These are phyloP conservation scores for Chloroceryle amazona DNA, from an alignment of 2,797 vertebrate species.

Conservation along the genomic window DNA sequence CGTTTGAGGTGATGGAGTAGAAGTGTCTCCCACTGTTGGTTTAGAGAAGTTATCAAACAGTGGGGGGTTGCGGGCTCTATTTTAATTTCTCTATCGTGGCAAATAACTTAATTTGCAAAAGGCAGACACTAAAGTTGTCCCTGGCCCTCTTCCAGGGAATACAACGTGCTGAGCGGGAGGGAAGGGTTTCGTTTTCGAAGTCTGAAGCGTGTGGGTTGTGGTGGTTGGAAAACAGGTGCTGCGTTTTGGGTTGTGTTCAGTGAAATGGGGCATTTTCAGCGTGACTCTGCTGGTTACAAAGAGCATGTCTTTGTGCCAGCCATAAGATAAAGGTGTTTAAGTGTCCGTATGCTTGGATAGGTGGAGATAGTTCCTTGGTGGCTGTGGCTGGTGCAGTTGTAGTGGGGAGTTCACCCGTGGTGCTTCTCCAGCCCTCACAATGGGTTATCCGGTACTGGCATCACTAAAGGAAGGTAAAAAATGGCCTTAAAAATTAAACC, in stretches of 20 bases:
- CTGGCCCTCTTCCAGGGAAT: accelerated
- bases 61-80: accelerated
- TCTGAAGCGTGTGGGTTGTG: accelerated
- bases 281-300: accelerated
- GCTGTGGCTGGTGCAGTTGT: too few species aligned
- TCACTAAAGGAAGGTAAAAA: neutral
- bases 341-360: accelerated
- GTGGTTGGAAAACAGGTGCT: accelerated
- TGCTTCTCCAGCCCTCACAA: neutral
- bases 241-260: accelerated
- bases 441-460: neutral
- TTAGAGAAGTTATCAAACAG: neutral
- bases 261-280: neutral
- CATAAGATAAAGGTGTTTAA: neutral
- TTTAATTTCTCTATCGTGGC: neutral
- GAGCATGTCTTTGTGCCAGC: accelerated
- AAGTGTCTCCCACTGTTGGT: neutral
- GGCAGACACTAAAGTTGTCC: accelerated
- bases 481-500: neutral
- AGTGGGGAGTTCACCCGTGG: neutral
- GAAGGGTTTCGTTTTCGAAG: accelerated
- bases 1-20: neutral
- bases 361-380: neutral
- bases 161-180: accelerated
- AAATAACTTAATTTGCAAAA: neutral